Percentiles rank a stretch among this genome's conserved stretches.
Evolutionary conservation across 1,140 invertebrate genomes (phyloP).

Genomic region (Bombus soroeensis): DNA sequence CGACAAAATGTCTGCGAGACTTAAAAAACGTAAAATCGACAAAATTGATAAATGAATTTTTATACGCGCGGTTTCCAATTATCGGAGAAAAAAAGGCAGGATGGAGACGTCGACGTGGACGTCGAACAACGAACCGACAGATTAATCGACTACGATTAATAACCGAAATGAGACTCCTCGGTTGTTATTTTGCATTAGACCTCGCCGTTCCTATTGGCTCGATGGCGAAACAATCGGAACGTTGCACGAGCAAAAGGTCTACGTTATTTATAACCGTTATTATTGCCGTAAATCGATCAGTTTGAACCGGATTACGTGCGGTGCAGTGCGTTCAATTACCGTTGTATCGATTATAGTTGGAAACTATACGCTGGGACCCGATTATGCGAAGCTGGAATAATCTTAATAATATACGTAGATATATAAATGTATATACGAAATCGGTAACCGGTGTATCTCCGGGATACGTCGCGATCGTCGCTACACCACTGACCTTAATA

Average conservation of each 20-base stretch:
- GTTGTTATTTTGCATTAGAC: constrained; percentile 22
- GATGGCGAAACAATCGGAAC: neutral
- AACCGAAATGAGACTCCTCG: neutral
- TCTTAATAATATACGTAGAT: neutral
- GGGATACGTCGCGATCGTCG: constrained; percentile 36
- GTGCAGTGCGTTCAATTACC: neutral
- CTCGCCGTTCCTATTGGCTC: neutral
- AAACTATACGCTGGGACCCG: neutral
- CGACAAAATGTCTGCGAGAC: no score
- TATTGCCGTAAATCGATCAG: constrained; percentile 17
- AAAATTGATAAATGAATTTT: constrained; percentile 4
- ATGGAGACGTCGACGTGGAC: neutral
- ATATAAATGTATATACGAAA: neutral
- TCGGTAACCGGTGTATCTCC: neutral
- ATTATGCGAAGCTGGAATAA: constrained; percentile 14
- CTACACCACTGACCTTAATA: constrained; percentile 80
- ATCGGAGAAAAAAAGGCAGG: no score
- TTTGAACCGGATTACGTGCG: constrained; percentile 7
- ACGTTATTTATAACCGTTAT: constrained; percentile 38
- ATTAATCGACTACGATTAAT: constrained; percentile 24
- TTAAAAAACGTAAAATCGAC: neutral
- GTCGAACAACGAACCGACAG: no score
- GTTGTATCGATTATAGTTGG: neutral
- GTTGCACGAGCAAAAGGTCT: neutral
- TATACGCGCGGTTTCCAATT: neutral